Base-by-base conservation (phyloP, 1,140 invertebrate species). In the Drosophila pallidifrons region DNA sequence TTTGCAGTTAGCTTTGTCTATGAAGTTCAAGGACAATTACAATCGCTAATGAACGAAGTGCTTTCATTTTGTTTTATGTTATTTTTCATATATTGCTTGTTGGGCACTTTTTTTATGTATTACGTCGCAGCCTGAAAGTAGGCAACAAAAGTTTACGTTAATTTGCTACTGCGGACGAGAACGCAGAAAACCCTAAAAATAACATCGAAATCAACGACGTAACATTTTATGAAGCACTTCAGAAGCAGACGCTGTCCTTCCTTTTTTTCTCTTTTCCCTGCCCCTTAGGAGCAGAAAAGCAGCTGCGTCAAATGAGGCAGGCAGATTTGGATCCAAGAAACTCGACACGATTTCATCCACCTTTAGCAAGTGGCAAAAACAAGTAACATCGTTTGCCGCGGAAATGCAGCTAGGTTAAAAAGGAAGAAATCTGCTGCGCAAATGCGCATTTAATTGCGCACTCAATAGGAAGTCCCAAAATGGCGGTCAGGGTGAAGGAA, bases 381-480 rank as follows among this genome's bases (percentile, higher is more conserved):
- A 71, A 75, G 54, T 38, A 46, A 65, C 71, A 68, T 75, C 60
- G 68, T 75, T 75, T 75, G 57, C 11, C 11, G n/a, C 68, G 73
- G 73, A 75, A 75, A 60, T 75, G 73, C 73, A 65, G 54, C 59
- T 41, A 20, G 28, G 71, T 32, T 25, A 43, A 54, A 43, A 61
- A 32, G n/a, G 51, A 38, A 20, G 28, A 64, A 71, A 64, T 16
- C 16, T 63, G 67, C 60, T 64, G 59, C 67, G 66, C 67, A 75
- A 70, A 64, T 75, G 73, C 67, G 73, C 67, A 71, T 71, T 75
- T 65, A 71, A 71, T 75, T 75, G 67, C 60, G 67, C 67, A 65
- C 46, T 75, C 73, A 75, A 59, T 71, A 60, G 46, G 38, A 75
- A 63, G 35, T 38, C 64, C 38, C 49, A 60, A 20, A 20, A 11